A percentile compares a stretch with the other conserved stretches of the same genome.
Conservation (phyloP, 2,797 vertebrate genomes). For the Muscicapa comitata region DNA sequence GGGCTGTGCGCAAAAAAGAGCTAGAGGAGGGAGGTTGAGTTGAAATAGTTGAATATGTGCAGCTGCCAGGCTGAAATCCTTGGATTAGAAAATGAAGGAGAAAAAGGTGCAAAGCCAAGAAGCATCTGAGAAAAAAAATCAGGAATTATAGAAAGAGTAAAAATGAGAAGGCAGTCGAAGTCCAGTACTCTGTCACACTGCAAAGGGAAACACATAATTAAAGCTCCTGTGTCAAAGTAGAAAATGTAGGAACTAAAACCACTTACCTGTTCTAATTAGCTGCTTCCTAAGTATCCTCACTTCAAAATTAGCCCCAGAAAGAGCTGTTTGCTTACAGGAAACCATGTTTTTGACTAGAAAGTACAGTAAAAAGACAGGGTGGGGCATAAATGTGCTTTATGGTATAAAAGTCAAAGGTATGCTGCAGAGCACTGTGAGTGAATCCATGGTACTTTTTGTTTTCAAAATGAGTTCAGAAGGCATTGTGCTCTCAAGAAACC, state of each 20-base stretch:
- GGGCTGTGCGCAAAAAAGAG: background rate
- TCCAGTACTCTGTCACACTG: background rate
- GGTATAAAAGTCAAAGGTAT: background rate
- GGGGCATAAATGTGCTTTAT: slow-evolving; percentile 32
- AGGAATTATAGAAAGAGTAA: background rate
- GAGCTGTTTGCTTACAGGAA: slow-evolving; percentile 67
- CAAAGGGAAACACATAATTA: background rate
- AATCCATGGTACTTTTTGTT: background rate
- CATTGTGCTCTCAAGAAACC: background rate
- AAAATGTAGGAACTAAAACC: background rate
- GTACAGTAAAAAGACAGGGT: slow-evolving; percentile 56
- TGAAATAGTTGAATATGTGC: background rate
- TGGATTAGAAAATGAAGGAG: background rate
- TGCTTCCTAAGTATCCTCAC: background rate
- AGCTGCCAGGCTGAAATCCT: background rate
- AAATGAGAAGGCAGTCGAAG: background rate
- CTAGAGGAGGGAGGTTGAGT: background rate
- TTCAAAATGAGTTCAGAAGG: background rate
- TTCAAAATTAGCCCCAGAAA: background rate
- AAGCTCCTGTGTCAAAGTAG: background rate
- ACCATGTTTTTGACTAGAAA: slow-evolving; percentile 45
- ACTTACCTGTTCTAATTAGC: background rate
- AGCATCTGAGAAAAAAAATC: background rate
- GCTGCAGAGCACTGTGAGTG: background rate
- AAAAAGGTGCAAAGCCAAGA: background rate